Evolutionary conservation across 2,888 invertebrate species (phyloP), one percentile per base, ranked within the genome.

Genomic region (Fissipunctia ypsillon): DNA sequence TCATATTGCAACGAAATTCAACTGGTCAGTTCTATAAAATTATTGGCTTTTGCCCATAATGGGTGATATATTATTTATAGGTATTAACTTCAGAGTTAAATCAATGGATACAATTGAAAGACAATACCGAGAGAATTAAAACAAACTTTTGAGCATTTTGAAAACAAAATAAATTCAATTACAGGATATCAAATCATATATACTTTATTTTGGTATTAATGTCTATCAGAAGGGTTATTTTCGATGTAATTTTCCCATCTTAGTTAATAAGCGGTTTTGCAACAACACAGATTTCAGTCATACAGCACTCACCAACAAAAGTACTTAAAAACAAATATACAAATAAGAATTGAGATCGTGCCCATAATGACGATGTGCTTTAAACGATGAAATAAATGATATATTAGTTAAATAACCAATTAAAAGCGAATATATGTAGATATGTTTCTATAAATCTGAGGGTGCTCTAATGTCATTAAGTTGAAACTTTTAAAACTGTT

Each of bases 261-360:
- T 41, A 52, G n/a, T 54, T 67, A 66, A 48, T 43, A 78, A 76
- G 59, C 73, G 70, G 61, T 79, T 80, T 71, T 73, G 64, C 73
- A 84, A 82, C 82, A 87, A 83, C 80, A 88, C 81, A 80, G 41
- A 71, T 86, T 88, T 77, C 87, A 86, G 80, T 85, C 88, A 88
- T 79, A 87, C 87, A 89, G 84, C 87, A 87, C 87, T 89, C 89
- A 86, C 64, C 43, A 81, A 76, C 79, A 61, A 84, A 87, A 90
- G 88, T 89, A 92, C 91, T 92, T 91, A 94, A 89, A 93, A 89
- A 92, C 88, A 88, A 88, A 90, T 88, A 90, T 85, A 90, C 89
- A 90, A 88, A 91, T 89, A 91, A 91, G 86, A 91, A 94, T 90
- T 95, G 95, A 96, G 95, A 96, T 96, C 95, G 94, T 94, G 94